These are phyloP conservation scores for Deilephila elpenor DNA, from an alignment of 2,888 invertebrate genomes.

Conservation along the genomic window DNA sequence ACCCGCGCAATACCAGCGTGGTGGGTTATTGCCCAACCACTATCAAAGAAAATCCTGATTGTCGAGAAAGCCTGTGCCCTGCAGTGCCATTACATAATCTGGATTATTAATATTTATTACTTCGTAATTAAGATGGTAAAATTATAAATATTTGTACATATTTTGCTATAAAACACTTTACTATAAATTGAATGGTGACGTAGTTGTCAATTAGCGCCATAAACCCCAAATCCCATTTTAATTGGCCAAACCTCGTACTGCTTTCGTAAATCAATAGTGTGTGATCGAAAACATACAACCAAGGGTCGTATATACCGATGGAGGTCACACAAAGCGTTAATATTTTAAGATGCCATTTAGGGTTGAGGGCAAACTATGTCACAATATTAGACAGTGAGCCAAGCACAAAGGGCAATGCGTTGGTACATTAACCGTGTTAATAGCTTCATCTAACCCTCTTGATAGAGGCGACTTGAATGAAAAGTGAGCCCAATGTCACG, in stretches of 20 bases:
- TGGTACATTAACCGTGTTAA: neutral
- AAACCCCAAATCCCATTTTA: neutral
- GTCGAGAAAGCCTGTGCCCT: too few relatives aligned
- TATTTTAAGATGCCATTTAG: neutral
- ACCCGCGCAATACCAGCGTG: too few relatives aligned
- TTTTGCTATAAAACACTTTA: too few relatives aligned
- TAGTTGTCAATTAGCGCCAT: neutral
- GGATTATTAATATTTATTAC: too few relatives aligned
- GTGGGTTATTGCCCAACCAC: too few relatives aligned
- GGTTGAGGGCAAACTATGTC: conserved; percentile 7
- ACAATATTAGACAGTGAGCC: neutral
- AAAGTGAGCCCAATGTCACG: neutral
- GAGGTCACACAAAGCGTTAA: neutral
- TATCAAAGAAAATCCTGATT: too few relatives aligned
- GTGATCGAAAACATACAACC: neutral
- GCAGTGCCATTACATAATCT: too few relatives aligned
- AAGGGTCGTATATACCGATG: neutral
- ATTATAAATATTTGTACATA: too few relatives aligned
- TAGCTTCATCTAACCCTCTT: conserved; percentile 1
- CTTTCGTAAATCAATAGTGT: neutral
- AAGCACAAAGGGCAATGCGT: neutral
- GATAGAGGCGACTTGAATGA: neutral
- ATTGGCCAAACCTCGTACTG: neutral
- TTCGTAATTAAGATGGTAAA: too few relatives aligned
- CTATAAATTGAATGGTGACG: too few relatives aligned